phyloP scores from a whole-genome alignment of 2,797 vertebrate genomes.

The Gila robusta region DNA sequence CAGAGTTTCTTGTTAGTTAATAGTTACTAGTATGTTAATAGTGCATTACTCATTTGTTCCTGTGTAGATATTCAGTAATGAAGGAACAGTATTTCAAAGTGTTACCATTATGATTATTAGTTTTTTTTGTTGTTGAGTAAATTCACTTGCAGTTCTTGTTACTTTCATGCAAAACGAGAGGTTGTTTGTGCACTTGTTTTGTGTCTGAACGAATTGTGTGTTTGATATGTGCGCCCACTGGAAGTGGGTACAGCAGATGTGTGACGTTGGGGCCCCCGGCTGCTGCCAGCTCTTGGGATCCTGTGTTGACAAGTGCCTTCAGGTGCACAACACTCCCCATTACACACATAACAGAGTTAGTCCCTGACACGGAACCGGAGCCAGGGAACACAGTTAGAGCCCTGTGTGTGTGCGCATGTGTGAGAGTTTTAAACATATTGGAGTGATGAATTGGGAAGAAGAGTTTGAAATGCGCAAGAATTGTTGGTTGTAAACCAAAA shows the following conservation, averaged over 20 bases:
- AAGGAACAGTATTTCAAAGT: no score
- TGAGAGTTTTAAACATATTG: neutral
- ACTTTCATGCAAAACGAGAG: neutral
- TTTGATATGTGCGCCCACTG: conserved; percentile 48
- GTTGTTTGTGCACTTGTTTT: conserved; percentile 19
- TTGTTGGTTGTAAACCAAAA: neutral
- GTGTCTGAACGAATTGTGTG: conserved; percentile 46
- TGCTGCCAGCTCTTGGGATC: conserved; percentile 77
- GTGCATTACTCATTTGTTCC: no score
- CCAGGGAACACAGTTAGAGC: conserved; percentile 47
- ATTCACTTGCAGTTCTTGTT: neutral
- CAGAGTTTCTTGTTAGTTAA: no score
- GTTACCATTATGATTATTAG: neutral
- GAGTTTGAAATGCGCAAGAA: neutral
- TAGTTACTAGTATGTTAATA: no score
- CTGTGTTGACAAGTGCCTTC: conserved; percentile 79
- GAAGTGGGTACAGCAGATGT: conserved; percentile 65
- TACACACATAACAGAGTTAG: conserved; percentile 77
- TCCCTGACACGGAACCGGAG: conserved; percentile 53
- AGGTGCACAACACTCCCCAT: conserved; percentile 79
- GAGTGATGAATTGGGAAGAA: neutral
- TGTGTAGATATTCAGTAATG: no score
- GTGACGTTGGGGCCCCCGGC: conserved; percentile 66
- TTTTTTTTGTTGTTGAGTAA: no score
- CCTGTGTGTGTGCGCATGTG: conserved; percentile 49